These are phyloP conservation scores for Varanus salvator DNA, from an alignment of 2,113 vertebrate genomes.

Conservation along the genomic window DNA sequence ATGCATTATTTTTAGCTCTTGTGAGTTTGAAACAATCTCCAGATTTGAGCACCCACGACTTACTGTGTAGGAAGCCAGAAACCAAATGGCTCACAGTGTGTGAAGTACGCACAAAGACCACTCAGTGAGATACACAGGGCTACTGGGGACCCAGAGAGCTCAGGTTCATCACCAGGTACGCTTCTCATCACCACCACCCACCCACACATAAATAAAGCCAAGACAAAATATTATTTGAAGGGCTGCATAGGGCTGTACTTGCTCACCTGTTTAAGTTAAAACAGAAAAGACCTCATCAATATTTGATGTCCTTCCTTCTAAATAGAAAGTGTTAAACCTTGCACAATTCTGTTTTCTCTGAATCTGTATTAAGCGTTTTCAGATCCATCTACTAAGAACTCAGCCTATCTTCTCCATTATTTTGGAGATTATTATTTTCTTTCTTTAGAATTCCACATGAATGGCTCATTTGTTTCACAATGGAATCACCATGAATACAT, in stretches of 20 bases:
- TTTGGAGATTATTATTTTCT: not conserved
- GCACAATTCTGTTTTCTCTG: not conserved
- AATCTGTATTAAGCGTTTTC: not conserved
- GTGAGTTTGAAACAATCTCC: not conserved
- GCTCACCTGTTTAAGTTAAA: not conserved
- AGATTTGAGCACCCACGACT: not conserved
- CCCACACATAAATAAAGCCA: not conserved
- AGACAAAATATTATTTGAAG: not conserved
- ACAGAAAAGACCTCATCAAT: not conserved
- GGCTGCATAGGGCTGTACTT: not conserved
- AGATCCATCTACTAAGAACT: not conserved
- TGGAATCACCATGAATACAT: not conserved
- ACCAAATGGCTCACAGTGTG: not conserved
- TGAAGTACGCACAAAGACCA: not conserved
- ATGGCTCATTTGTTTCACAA: not conserved
- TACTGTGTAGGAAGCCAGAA: not conserved
- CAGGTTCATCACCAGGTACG: not conserved
- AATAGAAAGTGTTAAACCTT: not conserved
- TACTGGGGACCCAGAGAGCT: not conserved
- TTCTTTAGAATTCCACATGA: not conserved
- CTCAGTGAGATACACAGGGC: not conserved
- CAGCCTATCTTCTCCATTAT: not conserved
- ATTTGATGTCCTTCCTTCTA: not conserved
- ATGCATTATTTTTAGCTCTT: not conserved
- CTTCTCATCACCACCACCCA: not conserved